Evolutionary conservation across 2,797 vertebrate species (phyloP).

Genomic region (Takifugu ocellatus): DNA sequence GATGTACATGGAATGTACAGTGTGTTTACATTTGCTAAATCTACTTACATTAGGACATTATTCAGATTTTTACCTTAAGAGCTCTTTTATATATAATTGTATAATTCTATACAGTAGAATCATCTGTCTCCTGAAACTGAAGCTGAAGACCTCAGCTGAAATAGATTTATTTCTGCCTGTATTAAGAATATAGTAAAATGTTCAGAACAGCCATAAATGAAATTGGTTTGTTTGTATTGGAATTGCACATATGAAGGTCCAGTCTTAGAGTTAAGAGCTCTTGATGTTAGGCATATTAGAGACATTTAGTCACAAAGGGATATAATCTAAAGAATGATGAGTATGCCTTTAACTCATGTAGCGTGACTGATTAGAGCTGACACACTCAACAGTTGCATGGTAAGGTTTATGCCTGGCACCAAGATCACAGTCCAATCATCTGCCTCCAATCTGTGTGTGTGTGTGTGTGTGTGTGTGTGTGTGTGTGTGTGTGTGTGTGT

Average conservation of each 20-base stretch:
- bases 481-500: constrained; percentile 31
- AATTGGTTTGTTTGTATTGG: too few relatives aligned
- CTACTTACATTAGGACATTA: constrained; percentile 31
- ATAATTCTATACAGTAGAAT: constrained; percentile 3
- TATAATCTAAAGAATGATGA: constrained; percentile 20
- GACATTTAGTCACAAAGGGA: constrained; percentile 8
- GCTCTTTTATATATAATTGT: too few relatives aligned
- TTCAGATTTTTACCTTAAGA: constrained; percentile 13
- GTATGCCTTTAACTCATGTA: constrained; percentile 21
- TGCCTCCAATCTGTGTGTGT: constrained; percentile 54
- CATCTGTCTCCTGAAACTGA: background rate
- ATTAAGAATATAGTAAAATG: too few relatives aligned
- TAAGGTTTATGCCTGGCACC: constrained; percentile 41
- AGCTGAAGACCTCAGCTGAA: constrained; percentile 2
- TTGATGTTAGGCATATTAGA: constrained; percentile 14
- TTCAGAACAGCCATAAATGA: too few relatives aligned
- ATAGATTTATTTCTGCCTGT: too few relatives aligned
- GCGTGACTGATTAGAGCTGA: constrained; percentile 19
- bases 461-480: constrained; percentile 3
- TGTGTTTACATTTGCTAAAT: constrained; percentile 15
- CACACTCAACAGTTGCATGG: constrained; percentile 21
- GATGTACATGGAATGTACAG: constrained; percentile 12
- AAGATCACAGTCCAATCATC: constrained; percentile 60
- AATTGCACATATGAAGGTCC: background rate
- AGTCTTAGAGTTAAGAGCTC: background rate